Evolutionary conservation across 2,797 vertebrate species (phyloP).

Genomic region (Allochrocebus solatus): DNA sequence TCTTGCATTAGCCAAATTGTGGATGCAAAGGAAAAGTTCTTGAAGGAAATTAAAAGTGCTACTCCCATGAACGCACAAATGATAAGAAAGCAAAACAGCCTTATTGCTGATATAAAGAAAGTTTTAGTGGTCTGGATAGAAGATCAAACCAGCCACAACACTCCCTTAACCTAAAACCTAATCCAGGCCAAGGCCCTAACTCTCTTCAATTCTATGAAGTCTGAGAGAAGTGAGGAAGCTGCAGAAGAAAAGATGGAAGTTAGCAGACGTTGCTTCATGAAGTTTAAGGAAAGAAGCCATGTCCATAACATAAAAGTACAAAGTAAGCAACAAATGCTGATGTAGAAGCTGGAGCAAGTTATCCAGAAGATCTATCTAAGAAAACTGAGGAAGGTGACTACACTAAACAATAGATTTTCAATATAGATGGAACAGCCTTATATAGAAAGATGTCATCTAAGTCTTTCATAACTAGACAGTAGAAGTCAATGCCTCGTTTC

Average conservation of each 20-base stretch:
- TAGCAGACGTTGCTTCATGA: neutral
- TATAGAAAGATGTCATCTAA: neutral
- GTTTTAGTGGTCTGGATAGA: neutral
- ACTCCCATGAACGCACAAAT: neutral
- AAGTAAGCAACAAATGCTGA: neutral
- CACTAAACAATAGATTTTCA: neutral
- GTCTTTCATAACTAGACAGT: neutral
- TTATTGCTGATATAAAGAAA: neutral
- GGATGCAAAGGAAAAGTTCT: neutral
- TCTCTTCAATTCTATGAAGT: neutral
- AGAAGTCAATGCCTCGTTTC: neutral
- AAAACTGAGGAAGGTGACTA: neutral
- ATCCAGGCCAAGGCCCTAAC: neutral
- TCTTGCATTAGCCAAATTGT: neutral
- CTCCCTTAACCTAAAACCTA: neutral
- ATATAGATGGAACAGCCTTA: neutral
- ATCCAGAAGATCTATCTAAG: neutral
- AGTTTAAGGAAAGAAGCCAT: neutral
- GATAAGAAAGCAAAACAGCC: neutral
- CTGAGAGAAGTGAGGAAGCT: neutral
- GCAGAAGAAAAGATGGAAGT: neutral
- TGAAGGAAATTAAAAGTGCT: neutral
- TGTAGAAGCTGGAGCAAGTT: neutral
- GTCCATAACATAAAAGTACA: neutral
- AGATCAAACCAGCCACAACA: neutral